Conservation (phyloP, 1,140 invertebrate species). For the Atta colombica region DNA sequence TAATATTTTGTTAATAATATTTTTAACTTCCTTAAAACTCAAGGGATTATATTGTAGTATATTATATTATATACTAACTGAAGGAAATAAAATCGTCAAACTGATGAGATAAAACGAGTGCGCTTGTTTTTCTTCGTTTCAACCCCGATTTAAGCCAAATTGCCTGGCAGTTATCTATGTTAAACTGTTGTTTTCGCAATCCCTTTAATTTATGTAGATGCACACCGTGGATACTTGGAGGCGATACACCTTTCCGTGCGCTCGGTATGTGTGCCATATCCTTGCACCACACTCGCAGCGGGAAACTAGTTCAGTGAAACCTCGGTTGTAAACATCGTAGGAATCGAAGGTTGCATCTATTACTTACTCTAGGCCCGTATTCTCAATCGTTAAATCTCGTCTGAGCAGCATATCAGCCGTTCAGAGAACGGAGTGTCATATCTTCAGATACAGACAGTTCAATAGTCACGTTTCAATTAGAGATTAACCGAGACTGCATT, state of each 20-base stretch:
- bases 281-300: conserved; percentile 72
- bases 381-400: conserved; percentile 28
- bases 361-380: conserved; percentile 46
- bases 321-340: conserved; percentile 72
- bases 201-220: conserved; percentile 46
- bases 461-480: conserved; percentile 37
- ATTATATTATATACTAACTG: not conserved
- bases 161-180: conserved; percentile 48
- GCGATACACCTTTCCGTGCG: conserved; percentile 44
- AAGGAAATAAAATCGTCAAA: not conserved
- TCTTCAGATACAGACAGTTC: conserved; percentile 21
- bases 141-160: conserved; percentile 43
- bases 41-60: no score
- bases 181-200: conserved; percentile 41
- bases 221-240: conserved; percentile 11
- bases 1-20: no score
- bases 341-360: conserved; percentile 68
- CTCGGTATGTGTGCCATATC: conserved; percentile 73
- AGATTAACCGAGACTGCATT: not conserved
- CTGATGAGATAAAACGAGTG: not conserved
- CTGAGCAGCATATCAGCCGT: not conserved
- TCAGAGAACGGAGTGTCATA: conserved; percentile 26
- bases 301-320: conserved; percentile 77
- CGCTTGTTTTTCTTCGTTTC: not conserved
- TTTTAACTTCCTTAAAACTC: no score